Percentiles rank a stretch among this genome's conserved stretches.
These are phyloP conservation scores for Andrena cerasifolii DNA, from an alignment of 1,140 invertebrate species.

Conservation along the genomic window DNA sequence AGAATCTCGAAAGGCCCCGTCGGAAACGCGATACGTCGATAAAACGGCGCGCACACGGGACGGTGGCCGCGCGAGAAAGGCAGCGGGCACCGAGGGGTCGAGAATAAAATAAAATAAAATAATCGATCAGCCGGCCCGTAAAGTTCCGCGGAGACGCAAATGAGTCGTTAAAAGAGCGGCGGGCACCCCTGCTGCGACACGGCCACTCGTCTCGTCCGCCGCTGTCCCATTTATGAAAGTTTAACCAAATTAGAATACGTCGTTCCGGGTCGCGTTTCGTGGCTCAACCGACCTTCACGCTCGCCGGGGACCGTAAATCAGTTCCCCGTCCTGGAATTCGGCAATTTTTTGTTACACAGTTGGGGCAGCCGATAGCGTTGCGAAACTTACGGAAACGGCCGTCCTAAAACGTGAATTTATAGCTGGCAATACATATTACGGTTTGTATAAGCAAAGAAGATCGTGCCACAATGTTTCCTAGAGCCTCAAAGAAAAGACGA, in stretches of 20 bases:
- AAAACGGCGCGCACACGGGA: constrained; percentile 51
- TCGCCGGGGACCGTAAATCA: constrained; percentile 41
- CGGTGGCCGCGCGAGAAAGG: constrained; percentile 22
- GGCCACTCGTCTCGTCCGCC: constrained; percentile 27
- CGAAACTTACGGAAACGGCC: not conserved
- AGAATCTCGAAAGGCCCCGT: constrained; percentile 49
- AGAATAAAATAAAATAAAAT: constrained; percentile 72
- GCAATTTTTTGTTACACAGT: not conserved
- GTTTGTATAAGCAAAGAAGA: too few relatives aligned
- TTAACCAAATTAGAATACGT: constrained; percentile 70
- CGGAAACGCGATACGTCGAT: constrained; percentile 67
- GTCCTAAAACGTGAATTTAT: too few relatives aligned
- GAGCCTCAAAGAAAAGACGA: constrained; percentile 59
- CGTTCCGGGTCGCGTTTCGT: constrained; percentile 52
- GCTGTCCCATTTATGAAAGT: constrained; percentile 65
- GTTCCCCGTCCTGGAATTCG: not conserved
- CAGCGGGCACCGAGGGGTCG: constrained; percentile 13
- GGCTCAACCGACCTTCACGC: constrained; percentile 1
- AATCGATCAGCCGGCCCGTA: constrained; percentile 71
- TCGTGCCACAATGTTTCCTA: constrained; percentile 24
- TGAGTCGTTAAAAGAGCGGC: constrained; percentile 73
- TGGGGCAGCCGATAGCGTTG: not conserved
- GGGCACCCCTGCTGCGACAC: constrained; percentile 65
- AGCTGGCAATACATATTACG: too few relatives aligned
- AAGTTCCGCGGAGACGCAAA: constrained; percentile 68